Evolutionary conservation across 1,140 invertebrate species (phyloP).

Genomic region (Micrasema minimum): DNA sequence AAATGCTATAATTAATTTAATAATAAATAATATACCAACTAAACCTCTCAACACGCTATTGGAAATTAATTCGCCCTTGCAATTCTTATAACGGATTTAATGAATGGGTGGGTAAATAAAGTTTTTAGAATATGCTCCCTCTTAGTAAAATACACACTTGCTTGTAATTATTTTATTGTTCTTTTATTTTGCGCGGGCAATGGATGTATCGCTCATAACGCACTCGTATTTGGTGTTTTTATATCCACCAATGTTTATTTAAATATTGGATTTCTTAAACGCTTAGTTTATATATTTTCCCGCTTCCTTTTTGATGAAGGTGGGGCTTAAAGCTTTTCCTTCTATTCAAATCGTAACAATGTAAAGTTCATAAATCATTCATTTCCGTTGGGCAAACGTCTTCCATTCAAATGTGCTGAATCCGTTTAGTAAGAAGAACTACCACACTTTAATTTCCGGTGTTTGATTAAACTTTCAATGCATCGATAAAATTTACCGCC

Average conservation of each 20-base stretch:
- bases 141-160: no score
- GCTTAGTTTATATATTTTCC: neutral
- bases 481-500: no score
- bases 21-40: no score
- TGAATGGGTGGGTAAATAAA: no score
- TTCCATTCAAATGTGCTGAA: conserved; percentile 12
- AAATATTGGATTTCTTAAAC: neutral
- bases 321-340: neutral
- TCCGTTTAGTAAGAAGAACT: conserved; percentile 15
- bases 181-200: neutral
- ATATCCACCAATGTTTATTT: neutral
- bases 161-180: no score
- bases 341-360: neutral
- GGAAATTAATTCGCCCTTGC: no score
- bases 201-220: conserved; percentile 1
- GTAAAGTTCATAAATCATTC: conserved; percentile 7
- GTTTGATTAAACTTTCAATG: conserved; percentile 37
- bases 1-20: no score
- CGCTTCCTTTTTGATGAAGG: neutral
- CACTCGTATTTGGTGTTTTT: neutral
- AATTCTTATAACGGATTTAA: no score
- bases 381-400: conserved; percentile 20
- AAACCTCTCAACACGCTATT: no score
- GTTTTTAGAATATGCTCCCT: no score
- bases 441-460: conserved; percentile 33